These are phyloP conservation scores for Eucidaris tribuloides DNA, from an alignment of 35 echinoderm and acorn worm species.

Conservation along the genomic window DNA sequence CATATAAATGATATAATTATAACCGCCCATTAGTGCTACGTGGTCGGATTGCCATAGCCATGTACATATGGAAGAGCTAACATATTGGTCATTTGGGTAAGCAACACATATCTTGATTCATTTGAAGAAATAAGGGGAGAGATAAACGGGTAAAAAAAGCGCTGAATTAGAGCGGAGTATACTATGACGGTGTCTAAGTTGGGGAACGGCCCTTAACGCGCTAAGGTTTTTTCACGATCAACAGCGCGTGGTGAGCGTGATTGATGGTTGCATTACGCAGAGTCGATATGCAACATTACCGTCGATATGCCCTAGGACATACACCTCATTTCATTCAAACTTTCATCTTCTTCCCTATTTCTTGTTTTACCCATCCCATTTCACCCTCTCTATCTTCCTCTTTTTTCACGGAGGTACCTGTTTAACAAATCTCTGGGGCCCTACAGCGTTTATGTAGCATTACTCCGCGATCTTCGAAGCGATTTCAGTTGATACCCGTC, in stretches of 20 bases:
- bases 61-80: not conserved
- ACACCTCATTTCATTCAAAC: too few species aligned
- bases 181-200: not conserved
- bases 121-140: not conserved
- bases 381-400: too few species aligned
- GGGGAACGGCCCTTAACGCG: not conserved
- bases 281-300: slow-evolving; percentile 32
- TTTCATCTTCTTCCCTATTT: too few species aligned
- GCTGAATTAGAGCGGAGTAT: not conserved
- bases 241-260: not conserved
- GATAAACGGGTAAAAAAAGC: not conserved
- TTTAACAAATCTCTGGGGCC: not conserved
- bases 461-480: too few species aligned
- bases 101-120: not conserved
- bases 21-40: slow-evolving; percentile 11
- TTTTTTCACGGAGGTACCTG: too few species aligned
- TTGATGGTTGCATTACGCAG: slow-evolving; percentile 6
- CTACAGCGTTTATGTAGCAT: not conserved
- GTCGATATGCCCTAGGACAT: not conserved
- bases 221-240: not conserved
- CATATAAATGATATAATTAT: slow-evolving; percentile 42
- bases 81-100: slow-evolving; percentile 9
- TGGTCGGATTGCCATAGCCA: not conserved
- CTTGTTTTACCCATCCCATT: too few species aligned
- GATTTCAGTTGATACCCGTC: too few species aligned